Percentiles rank a stretch among this genome's conserved stretches.
Evolutionary conservation across 2,888 invertebrate genomes (phyloP).

Genomic region (Tetranychus piercei): DNA sequence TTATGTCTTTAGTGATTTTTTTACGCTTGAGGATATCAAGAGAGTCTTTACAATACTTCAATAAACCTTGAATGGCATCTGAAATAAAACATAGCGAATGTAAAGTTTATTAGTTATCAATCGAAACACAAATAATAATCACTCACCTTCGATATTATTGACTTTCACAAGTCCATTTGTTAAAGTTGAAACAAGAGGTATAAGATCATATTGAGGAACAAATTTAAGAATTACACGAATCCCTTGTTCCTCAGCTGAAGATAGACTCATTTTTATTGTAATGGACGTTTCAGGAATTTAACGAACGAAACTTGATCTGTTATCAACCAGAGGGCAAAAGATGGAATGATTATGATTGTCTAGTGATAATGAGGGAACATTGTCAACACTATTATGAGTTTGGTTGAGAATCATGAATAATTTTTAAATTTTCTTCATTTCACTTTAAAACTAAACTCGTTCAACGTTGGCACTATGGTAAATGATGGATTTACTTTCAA

Average conservation of each 20-base stretch:
- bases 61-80: not conserved
- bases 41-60: slow-evolving; percentile 2
- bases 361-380: too few species aligned
- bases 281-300: too few species aligned
- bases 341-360: too few species aligned
- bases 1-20: not conserved
- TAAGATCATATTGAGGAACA: not conserved
- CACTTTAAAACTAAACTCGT: too few species aligned
- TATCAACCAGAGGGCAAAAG: too few species aligned
- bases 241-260: not conserved
- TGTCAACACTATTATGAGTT: too few species aligned
- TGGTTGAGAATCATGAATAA: too few species aligned
- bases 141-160: not conserved
- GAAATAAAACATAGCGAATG: not conserved
- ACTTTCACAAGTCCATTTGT: slow-evolving; percentile 5
- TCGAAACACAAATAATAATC: too few species aligned
- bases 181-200: not conserved
- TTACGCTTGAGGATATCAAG: slow-evolving; percentile 6
- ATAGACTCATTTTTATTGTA: not conserved
- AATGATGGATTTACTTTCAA: too few species aligned
- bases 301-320: too few species aligned
- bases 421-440: too few species aligned
- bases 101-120: not conserved
- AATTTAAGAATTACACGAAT: not conserved
- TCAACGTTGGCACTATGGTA: too few species aligned